A percentile compares a stretch with the other conserved stretches of the same genome.
These are phyloP conservation scores for Malurus cyaneus DNA, from an alignment of 2,113 vertebrate genomes.

Conservation along the genomic window DNA sequence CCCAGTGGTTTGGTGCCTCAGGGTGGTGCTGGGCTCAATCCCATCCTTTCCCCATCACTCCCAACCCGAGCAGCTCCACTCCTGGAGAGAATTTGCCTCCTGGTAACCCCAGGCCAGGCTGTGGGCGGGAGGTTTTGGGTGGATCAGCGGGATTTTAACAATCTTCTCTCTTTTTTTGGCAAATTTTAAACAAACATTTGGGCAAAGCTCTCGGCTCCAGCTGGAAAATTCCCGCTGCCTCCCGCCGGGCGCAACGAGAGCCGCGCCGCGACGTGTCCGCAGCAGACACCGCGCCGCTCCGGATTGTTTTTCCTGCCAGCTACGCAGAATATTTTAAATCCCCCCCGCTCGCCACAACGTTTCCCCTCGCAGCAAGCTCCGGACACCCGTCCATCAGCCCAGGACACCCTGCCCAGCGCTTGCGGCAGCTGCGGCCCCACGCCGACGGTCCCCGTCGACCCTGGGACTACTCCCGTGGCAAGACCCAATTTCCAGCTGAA, in stretches of 20 bases:
- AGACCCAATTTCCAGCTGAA: accelerated
- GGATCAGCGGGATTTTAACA: not conserved
- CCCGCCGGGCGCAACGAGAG: not conserved
- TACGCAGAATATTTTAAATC: not conserved
- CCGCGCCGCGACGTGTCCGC: not conserved
- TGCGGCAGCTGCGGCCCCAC: too few species aligned
- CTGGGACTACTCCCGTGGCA: too few species aligned
- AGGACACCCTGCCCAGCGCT: too few species aligned
- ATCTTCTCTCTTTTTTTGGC: not conserved
- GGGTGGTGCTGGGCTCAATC: not conserved
- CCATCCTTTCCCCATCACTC: not conserved
- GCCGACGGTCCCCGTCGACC: too few species aligned
- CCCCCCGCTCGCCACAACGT: too few species aligned
- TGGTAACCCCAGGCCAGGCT: not conserved
- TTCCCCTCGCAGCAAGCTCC: too few species aligned
- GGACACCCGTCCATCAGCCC: too few species aligned
- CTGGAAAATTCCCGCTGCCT: constrained; percentile 4
- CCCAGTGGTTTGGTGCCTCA: not conserved
- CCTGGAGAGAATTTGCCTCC: not conserved
- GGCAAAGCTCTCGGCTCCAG: not conserved
- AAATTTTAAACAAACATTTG: constrained; percentile 11
- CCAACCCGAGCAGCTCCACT: not conserved
- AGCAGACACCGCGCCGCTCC: not conserved
- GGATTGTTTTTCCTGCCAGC: not conserved
- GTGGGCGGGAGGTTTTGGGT: not conserved